These are phyloP conservation scores for Aethes cnicana DNA, from an alignment of 2,888 invertebrate genomes.

Conservation along the genomic window DNA sequence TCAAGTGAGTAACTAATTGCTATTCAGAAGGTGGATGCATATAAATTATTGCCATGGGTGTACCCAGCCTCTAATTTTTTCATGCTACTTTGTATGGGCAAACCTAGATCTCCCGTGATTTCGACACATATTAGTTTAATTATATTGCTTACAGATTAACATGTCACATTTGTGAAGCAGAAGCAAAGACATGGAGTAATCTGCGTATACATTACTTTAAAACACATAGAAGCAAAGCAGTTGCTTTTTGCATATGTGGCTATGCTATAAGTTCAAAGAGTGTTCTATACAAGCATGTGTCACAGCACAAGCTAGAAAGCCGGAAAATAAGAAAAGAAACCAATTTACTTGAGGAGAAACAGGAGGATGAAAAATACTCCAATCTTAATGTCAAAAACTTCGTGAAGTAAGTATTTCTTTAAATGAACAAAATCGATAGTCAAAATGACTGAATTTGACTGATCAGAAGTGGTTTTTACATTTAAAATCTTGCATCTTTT, in stretches of 20 bases:
- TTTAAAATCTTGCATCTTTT: no score
- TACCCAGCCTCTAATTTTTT: no score
- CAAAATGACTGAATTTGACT: no score
- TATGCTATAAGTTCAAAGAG: conserved; percentile 64
- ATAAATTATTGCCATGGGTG: no score
- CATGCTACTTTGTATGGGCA: no score
- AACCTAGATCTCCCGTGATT: no score
- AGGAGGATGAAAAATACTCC: conserved; percentile 51
- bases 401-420: conserved; percentile 56
- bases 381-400: conserved; percentile 65
- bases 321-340: conserved; percentile 50
- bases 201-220: conserved; percentile 57
- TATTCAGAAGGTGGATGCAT: no score
- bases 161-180: conserved; percentile 59
- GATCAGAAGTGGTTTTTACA: no score
- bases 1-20: conserved; percentile 38
- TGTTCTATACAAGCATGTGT: conserved; percentile 69
- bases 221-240: conserved; percentile 59
- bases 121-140: no score
- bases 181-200: conserved; percentile 59
- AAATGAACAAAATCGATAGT: no score
- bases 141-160: conserved; percentile 53
- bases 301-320: conserved; percentile 63
- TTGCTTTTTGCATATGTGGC: conserved; percentile 66
- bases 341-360: conserved; percentile 46